phyloP scores from a whole-genome alignment of 64 coral and sea anemone genomes.

The Trachythela sp. region DNA sequence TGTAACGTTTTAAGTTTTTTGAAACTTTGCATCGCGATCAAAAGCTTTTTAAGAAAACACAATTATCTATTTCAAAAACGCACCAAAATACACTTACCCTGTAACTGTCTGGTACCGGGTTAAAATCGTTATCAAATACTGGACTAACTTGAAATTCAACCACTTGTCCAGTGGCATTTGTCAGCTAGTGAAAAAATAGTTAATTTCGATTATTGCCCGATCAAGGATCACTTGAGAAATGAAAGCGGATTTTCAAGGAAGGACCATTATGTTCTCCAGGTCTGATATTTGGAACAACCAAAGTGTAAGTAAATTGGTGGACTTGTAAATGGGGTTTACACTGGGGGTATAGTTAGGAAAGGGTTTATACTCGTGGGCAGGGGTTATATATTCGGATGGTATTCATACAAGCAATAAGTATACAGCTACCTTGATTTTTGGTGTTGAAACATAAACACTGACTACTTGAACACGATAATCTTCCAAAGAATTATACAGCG shows the following conservation, averaged over 20 bases:
- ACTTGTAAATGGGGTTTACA: too few relatives aligned
- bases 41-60: too few relatives aligned
- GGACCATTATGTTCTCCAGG: too few relatives aligned
- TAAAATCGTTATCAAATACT: constrained; percentile 35
- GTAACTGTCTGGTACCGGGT: background rate
- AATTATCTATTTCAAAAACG: background rate
- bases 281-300: too few relatives aligned
- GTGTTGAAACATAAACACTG: constrained; percentile 60
- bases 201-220: background rate
- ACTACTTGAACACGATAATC: constrained; percentile 50
- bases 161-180: constrained; percentile 46
- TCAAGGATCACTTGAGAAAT: too few relatives aligned
- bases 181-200: constrained; percentile 22
- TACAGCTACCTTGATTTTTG: constrained; percentile 39
- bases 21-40: too few relatives aligned
- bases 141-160: constrained; percentile 60
- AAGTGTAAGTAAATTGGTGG: background rate
- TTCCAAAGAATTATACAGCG: constrained; percentile 59
- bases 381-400: too few relatives aligned
- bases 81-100: background rate
- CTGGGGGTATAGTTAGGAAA: too few relatives aligned
- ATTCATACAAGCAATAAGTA: background rate
- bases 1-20: too few relatives aligned
- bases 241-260: too few relatives aligned
- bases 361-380: too few relatives aligned